Evolutionary conservation across 2,888 invertebrate species (phyloP).

Genomic region (Hirtodrosophila alboralis): DNA sequence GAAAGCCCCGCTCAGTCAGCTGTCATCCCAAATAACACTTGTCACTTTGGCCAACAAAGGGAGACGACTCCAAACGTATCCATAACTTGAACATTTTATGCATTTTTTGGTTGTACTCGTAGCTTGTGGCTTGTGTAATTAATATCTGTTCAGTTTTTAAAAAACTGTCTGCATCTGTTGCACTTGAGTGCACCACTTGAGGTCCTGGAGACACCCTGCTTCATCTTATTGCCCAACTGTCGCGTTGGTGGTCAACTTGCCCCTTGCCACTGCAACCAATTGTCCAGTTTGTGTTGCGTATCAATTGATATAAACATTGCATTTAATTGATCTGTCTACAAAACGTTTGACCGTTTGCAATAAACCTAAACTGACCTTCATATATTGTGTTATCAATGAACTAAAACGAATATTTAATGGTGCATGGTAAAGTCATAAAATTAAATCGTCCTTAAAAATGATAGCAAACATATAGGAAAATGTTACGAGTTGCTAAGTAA

Average conservation of each 20-base stretch:
- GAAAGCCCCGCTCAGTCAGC: slow-evolving; percentile 44
- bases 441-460: not conserved
- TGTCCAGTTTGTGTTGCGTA: slow-evolving; percentile 70
- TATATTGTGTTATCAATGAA: slow-evolving; percentile 41
- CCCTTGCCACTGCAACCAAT: slow-evolving; percentile 48
- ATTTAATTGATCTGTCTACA: slow-evolving; percentile 76
- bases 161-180: slow-evolving; percentile 54
- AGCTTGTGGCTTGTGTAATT: slow-evolving; percentile 57
- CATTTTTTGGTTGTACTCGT: slow-evolving; percentile 28
- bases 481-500: too few species aligned
- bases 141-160: slow-evolving; percentile 52
- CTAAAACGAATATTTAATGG: slow-evolving; percentile 16
- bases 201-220: slow-evolving; percentile 40
- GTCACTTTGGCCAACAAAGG: slow-evolving; percentile 33
- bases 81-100: slow-evolving; percentile 50
- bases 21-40: slow-evolving; percentile 50
- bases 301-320: slow-evolving; percentile 68
- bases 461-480: too few species aligned
- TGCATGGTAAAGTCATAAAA: slow-evolving; percentile 8
- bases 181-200: slow-evolving; percentile 28
- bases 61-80: not conserved
- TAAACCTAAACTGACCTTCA: slow-evolving; percentile 35
- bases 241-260: slow-evolving; percentile 40
- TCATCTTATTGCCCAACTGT: slow-evolving; percentile 32
- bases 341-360: slow-evolving; percentile 33